These are phyloP conservation scores for Phaenicophaeus curvirostris DNA, from an alignment of 2,797 vertebrate genomes.

Conservation along the genomic window DNA sequence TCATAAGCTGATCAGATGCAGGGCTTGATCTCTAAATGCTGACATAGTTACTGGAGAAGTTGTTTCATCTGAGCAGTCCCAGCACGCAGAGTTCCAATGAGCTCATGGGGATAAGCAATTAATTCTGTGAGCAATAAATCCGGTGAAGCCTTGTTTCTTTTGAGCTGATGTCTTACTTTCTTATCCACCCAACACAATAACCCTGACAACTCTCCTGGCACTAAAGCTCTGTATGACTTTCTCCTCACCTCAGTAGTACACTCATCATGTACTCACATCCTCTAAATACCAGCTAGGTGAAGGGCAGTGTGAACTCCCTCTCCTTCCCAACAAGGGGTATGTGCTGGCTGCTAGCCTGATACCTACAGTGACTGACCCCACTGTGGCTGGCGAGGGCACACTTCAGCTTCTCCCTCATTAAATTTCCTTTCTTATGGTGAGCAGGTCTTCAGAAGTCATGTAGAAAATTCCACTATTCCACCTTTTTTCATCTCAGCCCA, in stretches of 20 bases:
- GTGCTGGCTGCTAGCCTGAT: not conserved
- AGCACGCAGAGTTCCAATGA: not conserved
- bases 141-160: not conserved
- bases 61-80: not conserved
- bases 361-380: accelerated
- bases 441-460: accelerated
- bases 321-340: not conserved
- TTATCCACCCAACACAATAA: not conserved
- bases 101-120: not conserved
- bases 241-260: not conserved
- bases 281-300: not conserved
- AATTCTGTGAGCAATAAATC: not conserved
- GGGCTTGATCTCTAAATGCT: not conserved
- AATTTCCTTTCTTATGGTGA: not conserved
- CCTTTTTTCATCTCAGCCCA: not conserved
- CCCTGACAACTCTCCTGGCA: not conserved
- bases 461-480: not conserved
- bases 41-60: not conserved
- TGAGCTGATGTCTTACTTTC: not conserved
- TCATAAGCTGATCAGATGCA: not conserved
- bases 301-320: not conserved
- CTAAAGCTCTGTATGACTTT: not conserved
- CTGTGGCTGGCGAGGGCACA: not conserved
- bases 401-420: not conserved
- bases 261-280: not conserved